These are phyloP conservation scores for Aricia artaxerxes DNA, from an alignment of 2,888 invertebrate species.

Conservation along the genomic window DNA sequence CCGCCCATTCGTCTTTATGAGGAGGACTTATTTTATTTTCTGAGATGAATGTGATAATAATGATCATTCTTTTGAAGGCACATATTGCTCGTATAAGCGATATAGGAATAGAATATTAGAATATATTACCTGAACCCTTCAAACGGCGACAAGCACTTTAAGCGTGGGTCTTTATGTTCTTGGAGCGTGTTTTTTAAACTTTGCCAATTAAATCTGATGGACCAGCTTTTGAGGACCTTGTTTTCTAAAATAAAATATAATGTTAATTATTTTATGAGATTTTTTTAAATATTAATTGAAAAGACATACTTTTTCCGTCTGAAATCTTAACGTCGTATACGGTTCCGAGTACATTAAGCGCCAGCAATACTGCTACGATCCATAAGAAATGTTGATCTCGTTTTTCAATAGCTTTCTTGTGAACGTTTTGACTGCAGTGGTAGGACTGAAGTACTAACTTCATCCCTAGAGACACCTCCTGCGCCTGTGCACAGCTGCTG, in stretches of 20 bases:
- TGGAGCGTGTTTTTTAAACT: constrained; percentile 49
- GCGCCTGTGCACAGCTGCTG: constrained; percentile 47
- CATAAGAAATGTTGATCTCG: constrained; percentile 41
- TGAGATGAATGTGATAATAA: too few relatives aligned
- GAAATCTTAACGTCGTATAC: constrained; percentile 46
- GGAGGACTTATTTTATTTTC: too few relatives aligned
- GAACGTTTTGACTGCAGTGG: constrained; percentile 49
- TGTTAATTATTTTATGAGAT: constrained; percentile 51
- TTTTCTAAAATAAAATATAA: constrained; percentile 39
- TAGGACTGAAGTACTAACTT: constrained; percentile 41
- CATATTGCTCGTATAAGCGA: too few relatives aligned
- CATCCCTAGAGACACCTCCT: constrained; percentile 40
- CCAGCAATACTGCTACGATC: constrained; percentile 45
- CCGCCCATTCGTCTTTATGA: too few relatives aligned
- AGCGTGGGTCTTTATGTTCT: constrained; percentile 53
- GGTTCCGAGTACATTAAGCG: constrained; percentile 53
- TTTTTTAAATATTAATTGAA: too few relatives aligned
- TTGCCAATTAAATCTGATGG: constrained; percentile 55
- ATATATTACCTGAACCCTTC: too few relatives aligned
- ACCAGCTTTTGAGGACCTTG: constrained; percentile 53
- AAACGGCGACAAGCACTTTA: constrained; percentile 51
- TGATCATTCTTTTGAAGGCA: too few relatives aligned
- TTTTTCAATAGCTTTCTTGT: constrained; percentile 44
- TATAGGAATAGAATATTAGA: too few relatives aligned
- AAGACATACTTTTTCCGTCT: neutral